These are phyloP conservation scores for Hipposideros armiger DNA, from an alignment of 2,113 vertebrate genomes.

Conservation along the genomic window DNA sequence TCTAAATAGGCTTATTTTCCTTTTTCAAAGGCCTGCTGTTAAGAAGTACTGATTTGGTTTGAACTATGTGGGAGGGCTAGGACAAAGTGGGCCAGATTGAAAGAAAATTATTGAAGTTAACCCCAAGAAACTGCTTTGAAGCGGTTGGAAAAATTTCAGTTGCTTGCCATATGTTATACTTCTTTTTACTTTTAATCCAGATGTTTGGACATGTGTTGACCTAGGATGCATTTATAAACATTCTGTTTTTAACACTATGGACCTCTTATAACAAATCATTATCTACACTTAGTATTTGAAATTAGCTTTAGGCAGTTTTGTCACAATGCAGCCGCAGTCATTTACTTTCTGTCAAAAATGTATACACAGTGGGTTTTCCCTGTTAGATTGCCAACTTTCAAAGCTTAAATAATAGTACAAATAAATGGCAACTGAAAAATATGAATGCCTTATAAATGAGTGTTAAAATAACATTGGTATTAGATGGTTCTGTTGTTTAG, in stretches of 20 bases:
- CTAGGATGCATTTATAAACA: slow-evolving; percentile 35
- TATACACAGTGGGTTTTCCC: slow-evolving; percentile 31
- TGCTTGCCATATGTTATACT: slow-evolving; percentile 5
- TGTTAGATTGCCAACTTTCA: not conserved
- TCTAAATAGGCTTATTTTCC: slow-evolving; percentile 59
- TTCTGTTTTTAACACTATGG: slow-evolving; percentile 60
- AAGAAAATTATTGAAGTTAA: slow-evolving; percentile 68
- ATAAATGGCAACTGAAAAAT: not conserved
- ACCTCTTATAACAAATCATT: slow-evolving; percentile 28
- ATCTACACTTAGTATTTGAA: slow-evolving; percentile 14
- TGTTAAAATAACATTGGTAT: not conserved
- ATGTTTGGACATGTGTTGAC: slow-evolving; percentile 37
- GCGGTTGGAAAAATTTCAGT: not conserved
- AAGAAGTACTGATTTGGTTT: slow-evolving; percentile 60
- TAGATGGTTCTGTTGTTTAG: not conserved
- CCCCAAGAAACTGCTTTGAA: slow-evolving; percentile 45
- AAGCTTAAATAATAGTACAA: slow-evolving; percentile 7
- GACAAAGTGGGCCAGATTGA: slow-evolving; percentile 39
- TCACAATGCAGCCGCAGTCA: not conserved
- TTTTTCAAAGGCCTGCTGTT: slow-evolving; percentile 49
- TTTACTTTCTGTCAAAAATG: slow-evolving; percentile 46
- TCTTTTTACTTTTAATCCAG: slow-evolving; percentile 51
- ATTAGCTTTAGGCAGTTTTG: slow-evolving; percentile 52
- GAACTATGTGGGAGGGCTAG: slow-evolving; percentile 44
- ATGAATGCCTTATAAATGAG: not conserved